phyloP scores from a whole-genome alignment of 2,797 vertebrate species.

The Picus viridis region DNA sequence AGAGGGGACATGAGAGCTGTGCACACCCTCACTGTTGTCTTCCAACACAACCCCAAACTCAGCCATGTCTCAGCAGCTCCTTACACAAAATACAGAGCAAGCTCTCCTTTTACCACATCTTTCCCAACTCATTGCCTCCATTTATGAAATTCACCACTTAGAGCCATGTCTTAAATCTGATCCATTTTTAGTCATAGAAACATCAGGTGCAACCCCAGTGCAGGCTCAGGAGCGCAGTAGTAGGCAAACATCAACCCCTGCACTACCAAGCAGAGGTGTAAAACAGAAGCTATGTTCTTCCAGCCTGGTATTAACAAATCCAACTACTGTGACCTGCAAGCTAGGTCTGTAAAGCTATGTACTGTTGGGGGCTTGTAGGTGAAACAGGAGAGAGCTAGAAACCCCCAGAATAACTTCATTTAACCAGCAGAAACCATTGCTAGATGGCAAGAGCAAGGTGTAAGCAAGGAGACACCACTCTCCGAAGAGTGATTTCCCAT shows the following conservation, averaged over 20 bases:
- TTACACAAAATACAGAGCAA: rapidly evolving
- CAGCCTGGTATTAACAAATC: neutral
- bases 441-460: rapidly evolving
- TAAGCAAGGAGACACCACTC: neutral
- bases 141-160: neutral
- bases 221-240: rapidly evolving
- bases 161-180: neutral
- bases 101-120: neutral
- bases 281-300: rapidly evolving
- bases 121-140: neutral
- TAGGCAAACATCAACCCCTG: rapidly evolving
- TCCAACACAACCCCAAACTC: rapidly evolving
- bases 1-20: neutral
- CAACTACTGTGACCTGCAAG: neutral
- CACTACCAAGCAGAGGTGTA: neutral
- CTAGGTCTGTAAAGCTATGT: neutral
- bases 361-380: neutral
- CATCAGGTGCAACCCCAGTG: neutral
- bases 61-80: rapidly evolving
- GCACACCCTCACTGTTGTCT: neutral
- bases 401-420: neutral
- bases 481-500: neutral
- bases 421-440: neutral
- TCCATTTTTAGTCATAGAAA: neutral
- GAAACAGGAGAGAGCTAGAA: neutral